Base-by-base conservation (phyloP, 1,140 invertebrate genomes). In the Zophobas morio region DNA sequence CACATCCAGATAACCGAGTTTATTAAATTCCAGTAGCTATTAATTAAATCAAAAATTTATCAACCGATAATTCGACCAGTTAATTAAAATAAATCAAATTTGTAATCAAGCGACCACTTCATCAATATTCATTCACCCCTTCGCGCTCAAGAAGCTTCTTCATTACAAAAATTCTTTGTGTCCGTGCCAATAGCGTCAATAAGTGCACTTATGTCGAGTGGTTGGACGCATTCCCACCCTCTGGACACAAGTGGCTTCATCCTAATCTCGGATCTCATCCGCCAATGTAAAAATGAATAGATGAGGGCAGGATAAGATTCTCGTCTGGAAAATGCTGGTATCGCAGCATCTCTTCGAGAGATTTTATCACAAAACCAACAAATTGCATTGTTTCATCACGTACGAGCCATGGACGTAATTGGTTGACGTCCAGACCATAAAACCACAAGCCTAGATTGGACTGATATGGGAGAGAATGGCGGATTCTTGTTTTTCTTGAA, bases 371-470 rank as follows among this genome's bases (percentile, higher is more conserved):
- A 66, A 36, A 66, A 32, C 60, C 33, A 36, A 46, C 60, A 66
- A 66, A 66, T 42, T 42, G 60, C 60, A 66, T 66, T 66, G 60
- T 66, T 66, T 42, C 60, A 66, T 66, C 60, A 66, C 60, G 60
- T 42, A 66, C 33, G 20, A n/a, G 56, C 56, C 2, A 6, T 53
- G 4, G 20, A 1, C 32, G 60, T 42, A 66, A 66, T 40, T 66
- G n/a, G 37, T 36, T 42, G 42, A 8, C 60, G 33, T 20, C 8
- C 6, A 66, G 8, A n/a, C 49, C 49, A 20, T 51, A 4, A 51
- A 51, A 51, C 42, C 42, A 20, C 20, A 20, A 20, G 42, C 42
- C 42, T 3, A 46, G 42, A 4, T 46, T 46, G 42, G 20, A 20
- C 20, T 20, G 20, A 20, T 20, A 20, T 20, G 20, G 20, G 20